phyloP scores from a whole-genome alignment of 2,113 vertebrate species.

The Miniopterus natalensis region DNA sequence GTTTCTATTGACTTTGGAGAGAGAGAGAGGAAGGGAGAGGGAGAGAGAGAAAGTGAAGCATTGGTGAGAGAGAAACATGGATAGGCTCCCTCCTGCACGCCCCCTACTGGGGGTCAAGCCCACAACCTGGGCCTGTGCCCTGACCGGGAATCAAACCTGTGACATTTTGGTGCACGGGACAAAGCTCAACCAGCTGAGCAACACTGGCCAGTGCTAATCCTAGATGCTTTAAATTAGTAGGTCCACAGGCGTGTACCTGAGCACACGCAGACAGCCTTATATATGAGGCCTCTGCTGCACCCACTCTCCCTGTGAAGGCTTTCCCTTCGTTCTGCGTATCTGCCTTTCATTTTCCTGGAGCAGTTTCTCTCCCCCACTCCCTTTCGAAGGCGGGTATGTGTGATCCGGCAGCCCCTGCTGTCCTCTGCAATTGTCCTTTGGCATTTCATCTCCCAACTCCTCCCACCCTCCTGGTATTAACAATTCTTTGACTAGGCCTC shows the following conservation, averaged over 20 bases:
- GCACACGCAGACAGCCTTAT: accelerated
- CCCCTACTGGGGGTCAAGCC: background rate
- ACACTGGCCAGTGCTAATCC: background rate
- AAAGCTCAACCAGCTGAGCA: background rate
- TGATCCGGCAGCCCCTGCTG: no score
- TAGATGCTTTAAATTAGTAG: background rate
- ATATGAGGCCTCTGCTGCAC: accelerated
- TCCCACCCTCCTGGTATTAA: background rate
- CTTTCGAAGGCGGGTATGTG: accelerated
- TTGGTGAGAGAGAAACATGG: background rate
- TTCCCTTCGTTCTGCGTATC: background rate
- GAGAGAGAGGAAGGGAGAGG: background rate
- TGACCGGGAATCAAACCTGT: no score
- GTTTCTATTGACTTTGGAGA: background rate
- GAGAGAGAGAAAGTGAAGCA: background rate
- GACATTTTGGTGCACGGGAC: background rate
- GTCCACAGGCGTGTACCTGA: background rate
- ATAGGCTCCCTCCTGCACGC: background rate
- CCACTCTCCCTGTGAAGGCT: no score
- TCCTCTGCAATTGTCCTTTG: background rate
- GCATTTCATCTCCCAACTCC: background rate
- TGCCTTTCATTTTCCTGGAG: background rate
- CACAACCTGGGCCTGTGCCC: background rate
- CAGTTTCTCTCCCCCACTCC: background rate
- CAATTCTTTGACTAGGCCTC: background rate